Conservation (phyloP, 2,113 vertebrate genomes). For the Fregetta grallaria region DNA sequence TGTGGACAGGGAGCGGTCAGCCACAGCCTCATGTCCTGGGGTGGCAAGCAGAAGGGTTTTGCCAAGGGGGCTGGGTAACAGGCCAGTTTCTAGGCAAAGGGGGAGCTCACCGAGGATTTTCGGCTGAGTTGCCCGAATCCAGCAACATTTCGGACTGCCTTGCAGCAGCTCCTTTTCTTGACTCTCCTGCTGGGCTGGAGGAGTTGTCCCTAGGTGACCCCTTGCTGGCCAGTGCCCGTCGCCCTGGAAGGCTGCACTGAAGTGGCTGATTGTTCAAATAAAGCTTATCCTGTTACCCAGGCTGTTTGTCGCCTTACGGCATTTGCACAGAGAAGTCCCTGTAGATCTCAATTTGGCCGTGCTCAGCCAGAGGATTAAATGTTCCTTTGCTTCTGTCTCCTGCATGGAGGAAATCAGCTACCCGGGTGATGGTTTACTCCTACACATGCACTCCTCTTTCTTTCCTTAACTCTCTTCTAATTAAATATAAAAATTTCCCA, state of each 20-base stretch:
- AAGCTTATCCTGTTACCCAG: conserved; percentile 49
- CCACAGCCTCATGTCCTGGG: accelerated
- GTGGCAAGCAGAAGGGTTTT: neutral
- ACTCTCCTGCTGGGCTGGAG: neutral
- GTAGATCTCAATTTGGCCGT: conserved; percentile 32
- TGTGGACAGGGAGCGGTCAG: accelerated
- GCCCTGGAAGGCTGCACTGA: conserved; percentile 10
- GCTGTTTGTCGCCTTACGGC: conserved; percentile 8
- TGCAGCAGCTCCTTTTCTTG: neutral
- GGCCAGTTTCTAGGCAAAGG: neutral
- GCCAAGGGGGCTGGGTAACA: neutral
- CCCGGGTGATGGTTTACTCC: neutral
- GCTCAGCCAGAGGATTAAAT: conserved; percentile 58
- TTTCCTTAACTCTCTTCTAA: conserved; percentile 11
- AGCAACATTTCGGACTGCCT: neutral
- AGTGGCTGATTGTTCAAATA: conserved; percentile 53
- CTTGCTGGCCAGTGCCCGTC: neutral
- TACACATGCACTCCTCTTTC: neutral
- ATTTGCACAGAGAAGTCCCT: conserved; percentile 48
- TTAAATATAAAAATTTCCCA: conserved; percentile 12
- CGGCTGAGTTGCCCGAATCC: neutral
- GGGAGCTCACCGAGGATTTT: neutral
- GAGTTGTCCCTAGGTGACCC: conserved; percentile 14
- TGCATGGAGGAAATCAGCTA: conserved; percentile 5
- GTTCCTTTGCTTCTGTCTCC: conserved; percentile 43